Base-by-base conservation (phyloP, 2,113 vertebrate genomes). In the Paramormyrops kingsleyae region DNA sequence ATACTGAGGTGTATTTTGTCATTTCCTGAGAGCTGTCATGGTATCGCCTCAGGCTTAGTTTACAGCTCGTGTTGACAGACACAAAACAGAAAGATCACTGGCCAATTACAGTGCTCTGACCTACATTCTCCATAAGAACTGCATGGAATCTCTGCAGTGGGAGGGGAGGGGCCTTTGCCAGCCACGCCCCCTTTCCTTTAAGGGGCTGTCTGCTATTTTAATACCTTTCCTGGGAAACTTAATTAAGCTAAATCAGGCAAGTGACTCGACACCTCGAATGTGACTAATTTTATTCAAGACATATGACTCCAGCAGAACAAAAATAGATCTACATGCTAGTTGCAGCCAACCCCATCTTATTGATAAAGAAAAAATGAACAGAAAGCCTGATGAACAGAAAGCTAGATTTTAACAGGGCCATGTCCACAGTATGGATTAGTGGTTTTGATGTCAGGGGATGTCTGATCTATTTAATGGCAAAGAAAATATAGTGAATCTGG, bases 241-340 rank as follows among this genome's bases (percentile, higher is more conserved):
- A 93, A 95, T 95, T 94, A 94, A 94, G 93, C 91, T 90, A 91
- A 88, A 92, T 92, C 90, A 92, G 88, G 90, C 89, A 80, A 90
- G 87, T 92, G 90, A 89, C 88, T 88, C 91, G 88, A 91, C 92
- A 89, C 86, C 91, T 91, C 52, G 90, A 90, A 93, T 86, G 49
- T 89, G 89, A 91, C 89, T 93, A 90, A 92, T 94, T 92, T 91
- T 94, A 39, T 62, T 66, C 90, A 92, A 89, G 52, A 74, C 56
- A 31, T 88, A 89, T 88, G 80, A 46, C 56, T 88, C 31, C 53
- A 44, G 74, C 47, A 39, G 47, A 46, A 88, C 92, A 89, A 91
- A 91, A 88, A 88, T 90, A 89, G n/a, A 86, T 88, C 77, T n/a
- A 21, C 86, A 80, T 31, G 46, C 52, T 53, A 52, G 35, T 50